Evolutionary conservation across 2,888 invertebrate genomes (phyloP).

Genomic region (Eulithis prunata): DNA sequence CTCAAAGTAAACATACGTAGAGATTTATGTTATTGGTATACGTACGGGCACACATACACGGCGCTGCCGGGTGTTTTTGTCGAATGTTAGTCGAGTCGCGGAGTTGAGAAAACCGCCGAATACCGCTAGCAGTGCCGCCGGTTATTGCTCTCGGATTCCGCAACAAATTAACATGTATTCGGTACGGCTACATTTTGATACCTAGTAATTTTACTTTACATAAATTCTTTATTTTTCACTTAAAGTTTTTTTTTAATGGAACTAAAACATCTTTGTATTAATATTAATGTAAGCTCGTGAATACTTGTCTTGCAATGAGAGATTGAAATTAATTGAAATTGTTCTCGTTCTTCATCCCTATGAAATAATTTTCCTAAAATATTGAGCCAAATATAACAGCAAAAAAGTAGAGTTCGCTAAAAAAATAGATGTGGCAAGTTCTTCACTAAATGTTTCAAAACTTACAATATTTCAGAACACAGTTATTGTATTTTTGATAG

Average conservation of each 20-base stretch:
- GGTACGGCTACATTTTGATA: slow-evolving; percentile 79
- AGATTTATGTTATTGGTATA: slow-evolving; percentile 51
- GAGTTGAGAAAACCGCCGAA: slow-evolving; percentile 79
- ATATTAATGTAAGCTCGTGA: slow-evolving; percentile 3
- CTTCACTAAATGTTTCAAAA: too few species aligned
- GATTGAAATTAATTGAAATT: too few species aligned
- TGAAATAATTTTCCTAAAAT: too few species aligned
- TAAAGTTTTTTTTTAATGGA: slow-evolving; percentile 37
- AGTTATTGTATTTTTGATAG: too few species aligned
- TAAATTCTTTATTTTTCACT: slow-evolving; percentile 53
- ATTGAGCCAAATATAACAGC: too few species aligned
- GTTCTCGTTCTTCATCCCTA: too few species aligned
- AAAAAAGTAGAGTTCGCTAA: too few species aligned
- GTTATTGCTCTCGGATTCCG: slow-evolving; percentile 84
- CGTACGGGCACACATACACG: slow-evolving; percentile 54
- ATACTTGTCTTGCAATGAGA: background rate
- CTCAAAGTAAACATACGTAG: slow-evolving; percentile 61
- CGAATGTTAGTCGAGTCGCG: slow-evolving; percentile 73
- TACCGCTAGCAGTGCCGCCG: slow-evolving; percentile 80
- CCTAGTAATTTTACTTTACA: slow-evolving; percentile 73
- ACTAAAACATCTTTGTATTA: slow-evolving; percentile 11
- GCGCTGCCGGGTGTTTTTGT: slow-evolving; percentile 70
- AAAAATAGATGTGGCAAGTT: too few species aligned
- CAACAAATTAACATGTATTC: slow-evolving; percentile 85
- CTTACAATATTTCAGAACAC: too few species aligned